A percentile compares a stretch with the other conserved stretches of the same genome.
Conservation (phyloP, 1,140 invertebrate genomes). For the Cherax quadricarinatus region DNA sequence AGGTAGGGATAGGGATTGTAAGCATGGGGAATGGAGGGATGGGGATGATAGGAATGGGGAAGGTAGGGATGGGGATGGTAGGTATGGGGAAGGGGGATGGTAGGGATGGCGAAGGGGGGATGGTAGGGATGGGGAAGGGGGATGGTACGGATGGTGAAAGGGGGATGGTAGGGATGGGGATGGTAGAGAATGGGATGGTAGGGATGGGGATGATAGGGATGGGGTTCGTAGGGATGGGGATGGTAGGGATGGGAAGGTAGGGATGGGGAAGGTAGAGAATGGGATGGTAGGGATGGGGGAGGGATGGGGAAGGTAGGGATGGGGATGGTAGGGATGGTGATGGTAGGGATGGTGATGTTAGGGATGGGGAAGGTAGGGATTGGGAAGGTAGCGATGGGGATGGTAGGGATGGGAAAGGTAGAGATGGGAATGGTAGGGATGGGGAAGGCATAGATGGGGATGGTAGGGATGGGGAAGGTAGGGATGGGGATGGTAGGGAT, state of each 20-base stretch:
- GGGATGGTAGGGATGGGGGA: not conserved
- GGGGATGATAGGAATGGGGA: too few relatives aligned
- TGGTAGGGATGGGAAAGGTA: not conserved
- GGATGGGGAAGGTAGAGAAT: not conserved
- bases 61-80: too few relatives aligned
- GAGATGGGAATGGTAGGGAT: not conserved
- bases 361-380: not conserved
- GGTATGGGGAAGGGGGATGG: too few relatives aligned
- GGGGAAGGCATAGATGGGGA: not conserved
- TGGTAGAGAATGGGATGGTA: not conserved
- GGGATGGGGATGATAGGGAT: not conserved
- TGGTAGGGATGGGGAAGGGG: too few relatives aligned
- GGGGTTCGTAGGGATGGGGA: not conserved
- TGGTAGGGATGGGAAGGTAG: not conserved
- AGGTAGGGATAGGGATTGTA: too few relatives aligned
- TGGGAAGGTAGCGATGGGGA: not conserved
- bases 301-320: too few relatives aligned
- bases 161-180: too few relatives aligned
- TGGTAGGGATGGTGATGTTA: not conserved
- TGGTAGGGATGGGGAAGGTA: not conserved
- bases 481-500: not conserved
- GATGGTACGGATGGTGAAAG: too few relatives aligned
- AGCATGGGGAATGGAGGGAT: too few relatives aligned
- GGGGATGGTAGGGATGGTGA: too few relatives aligned
- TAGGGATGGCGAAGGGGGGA: too few relatives aligned